Evolutionary conservation across 1,140 invertebrate species (phyloP).

Genomic region (Leptoteleia sp.): DNA sequence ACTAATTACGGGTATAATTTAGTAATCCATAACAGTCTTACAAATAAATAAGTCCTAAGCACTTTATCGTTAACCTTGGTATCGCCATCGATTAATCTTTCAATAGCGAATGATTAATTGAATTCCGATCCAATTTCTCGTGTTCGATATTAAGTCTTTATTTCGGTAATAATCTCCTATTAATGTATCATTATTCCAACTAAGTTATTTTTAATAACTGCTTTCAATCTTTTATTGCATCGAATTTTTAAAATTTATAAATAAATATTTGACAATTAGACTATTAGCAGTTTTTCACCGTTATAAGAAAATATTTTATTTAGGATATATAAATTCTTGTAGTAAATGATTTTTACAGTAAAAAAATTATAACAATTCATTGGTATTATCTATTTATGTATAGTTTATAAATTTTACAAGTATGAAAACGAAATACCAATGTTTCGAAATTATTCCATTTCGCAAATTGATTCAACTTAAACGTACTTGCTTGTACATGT

Average conservation of each 20-base stretch:
- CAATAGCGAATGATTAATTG: conserved; percentile 36
- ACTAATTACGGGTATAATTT: conserved; percentile 39
- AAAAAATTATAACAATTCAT: too few relatives aligned
- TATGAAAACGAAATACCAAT: conserved; percentile 12
- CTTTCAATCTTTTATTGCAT: too few relatives aligned
- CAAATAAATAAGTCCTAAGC: conserved; percentile 41
- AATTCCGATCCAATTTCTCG: conserved; percentile 11
- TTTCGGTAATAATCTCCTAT: neutral
- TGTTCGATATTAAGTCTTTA: conserved; percentile 8
- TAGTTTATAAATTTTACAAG: neutral
- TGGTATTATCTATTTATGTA: too few relatives aligned
- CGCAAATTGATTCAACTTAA: conserved; percentile 46
- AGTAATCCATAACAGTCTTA: conserved; percentile 49
- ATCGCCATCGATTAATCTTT: conserved; percentile 36
- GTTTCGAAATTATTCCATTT: conserved; percentile 47
- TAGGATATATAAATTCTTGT: too few relatives aligned
- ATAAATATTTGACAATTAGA: neutral
- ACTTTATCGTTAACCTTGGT: conserved; percentile 27
- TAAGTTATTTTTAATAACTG: too few relatives aligned
- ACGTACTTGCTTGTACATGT: conserved; percentile 44
- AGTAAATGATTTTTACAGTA: too few relatives aligned
- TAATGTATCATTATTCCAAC: neutral
- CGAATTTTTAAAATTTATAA: neutral
- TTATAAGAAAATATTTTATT: too few relatives aligned
- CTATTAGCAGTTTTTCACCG: too few relatives aligned